A percentile compares a stretch with the other conserved stretches of the same genome.
Conservation (phyloP, 2,888 invertebrate species). For the Hydrotaea cyrtoneurina region DNA sequence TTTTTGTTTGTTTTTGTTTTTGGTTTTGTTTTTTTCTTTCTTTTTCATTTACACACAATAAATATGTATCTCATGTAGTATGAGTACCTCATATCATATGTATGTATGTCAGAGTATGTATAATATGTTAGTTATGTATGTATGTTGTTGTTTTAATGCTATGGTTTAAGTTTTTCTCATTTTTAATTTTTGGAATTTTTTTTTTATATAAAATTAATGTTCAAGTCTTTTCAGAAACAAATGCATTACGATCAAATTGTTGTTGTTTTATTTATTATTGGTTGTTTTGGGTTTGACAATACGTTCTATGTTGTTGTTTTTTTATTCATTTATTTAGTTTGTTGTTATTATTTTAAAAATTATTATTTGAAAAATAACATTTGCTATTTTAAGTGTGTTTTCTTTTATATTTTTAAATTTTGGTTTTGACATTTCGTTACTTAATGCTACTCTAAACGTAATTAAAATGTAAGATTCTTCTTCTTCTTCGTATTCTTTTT, state of each 20-base stretch:
- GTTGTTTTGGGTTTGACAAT: slow-evolving; percentile 33
- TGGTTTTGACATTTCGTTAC: slow-evolving; percentile 51
- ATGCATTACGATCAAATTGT: slow-evolving; percentile 67
- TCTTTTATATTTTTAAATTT: slow-evolving; percentile 26
- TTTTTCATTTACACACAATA: slow-evolving; percentile 26
- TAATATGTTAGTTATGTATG: background rate
- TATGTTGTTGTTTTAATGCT: slow-evolving; percentile 48
- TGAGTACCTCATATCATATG: background rate
- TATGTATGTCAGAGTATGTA: background rate
- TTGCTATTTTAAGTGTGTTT: slow-evolving; percentile 22
- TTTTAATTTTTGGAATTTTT: slow-evolving; percentile 64
- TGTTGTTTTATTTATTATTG: slow-evolving; percentile 37
- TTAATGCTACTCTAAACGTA: slow-evolving; percentile 60
- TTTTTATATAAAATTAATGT: slow-evolving; percentile 69
- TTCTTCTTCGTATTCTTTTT: slow-evolving; percentile 4
- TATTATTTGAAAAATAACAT: slow-evolving; percentile 40
- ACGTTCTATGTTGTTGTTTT: slow-evolving; percentile 42
- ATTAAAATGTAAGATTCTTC: slow-evolving; percentile 53
- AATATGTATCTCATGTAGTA: background rate
- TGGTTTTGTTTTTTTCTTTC: too few species aligned
- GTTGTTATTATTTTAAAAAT: slow-evolving; percentile 25
- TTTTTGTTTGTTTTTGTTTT: background rate
- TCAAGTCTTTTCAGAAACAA: slow-evolving; percentile 69
- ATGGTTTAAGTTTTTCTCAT: slow-evolving; percentile 65
- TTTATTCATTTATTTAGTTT: slow-evolving; percentile 27